Conservation (phyloP, 2,888 invertebrate species). For the Acanthosepion pharaonis region DNA sequence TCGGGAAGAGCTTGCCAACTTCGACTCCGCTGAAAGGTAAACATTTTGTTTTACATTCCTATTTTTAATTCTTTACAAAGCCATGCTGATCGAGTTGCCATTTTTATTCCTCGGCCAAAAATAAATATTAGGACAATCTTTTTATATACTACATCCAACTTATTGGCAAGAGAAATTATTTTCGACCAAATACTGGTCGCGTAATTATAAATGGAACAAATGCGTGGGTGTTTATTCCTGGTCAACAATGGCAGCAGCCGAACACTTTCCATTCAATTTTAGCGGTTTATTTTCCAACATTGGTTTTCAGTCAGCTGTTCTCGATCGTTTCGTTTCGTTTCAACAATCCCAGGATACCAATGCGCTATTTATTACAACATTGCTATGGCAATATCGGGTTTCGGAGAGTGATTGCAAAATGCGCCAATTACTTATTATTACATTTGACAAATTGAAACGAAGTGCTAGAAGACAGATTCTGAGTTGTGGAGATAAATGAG, state of each 20-base stretch:
- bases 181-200: background rate
- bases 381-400: background rate
- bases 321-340: background rate
- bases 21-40: too few relatives aligned
- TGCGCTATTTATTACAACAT: background rate
- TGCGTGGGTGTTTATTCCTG: background rate
- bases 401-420: conserved; percentile 21
- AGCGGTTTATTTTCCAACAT: background rate
- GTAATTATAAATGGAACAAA: background rate
- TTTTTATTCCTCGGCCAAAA: background rate
- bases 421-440: conserved; percentile 1
- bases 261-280: background rate
- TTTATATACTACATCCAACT: background rate
- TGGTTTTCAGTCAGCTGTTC: background rate
- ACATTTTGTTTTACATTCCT: too few relatives aligned
- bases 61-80: too few relatives aligned
- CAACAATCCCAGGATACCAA: background rate
- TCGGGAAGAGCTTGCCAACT: too few relatives aligned
- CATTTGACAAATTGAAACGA: conserved; percentile 20
- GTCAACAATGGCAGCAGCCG: background rate
- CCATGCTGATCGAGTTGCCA: background rate
- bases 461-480: background rate
- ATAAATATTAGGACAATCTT: background rate
- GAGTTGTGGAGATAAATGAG: background rate
- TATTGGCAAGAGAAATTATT: background rate